Evolutionary conservation across 2,888 invertebrate species (phyloP).

Genomic region (Lathronympha strigana): DNA sequence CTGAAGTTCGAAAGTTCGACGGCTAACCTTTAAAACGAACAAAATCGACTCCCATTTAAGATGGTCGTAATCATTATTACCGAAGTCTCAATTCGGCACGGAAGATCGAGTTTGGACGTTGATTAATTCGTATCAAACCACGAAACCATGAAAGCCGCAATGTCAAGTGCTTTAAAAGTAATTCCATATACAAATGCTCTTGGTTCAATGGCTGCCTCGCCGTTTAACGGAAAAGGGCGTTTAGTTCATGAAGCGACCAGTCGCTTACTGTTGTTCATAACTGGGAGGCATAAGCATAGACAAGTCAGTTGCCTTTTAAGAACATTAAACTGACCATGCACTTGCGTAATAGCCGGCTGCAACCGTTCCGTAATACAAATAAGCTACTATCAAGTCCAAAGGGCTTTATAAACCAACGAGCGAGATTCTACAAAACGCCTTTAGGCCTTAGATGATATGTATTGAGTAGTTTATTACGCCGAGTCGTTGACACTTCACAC

Average conservation of each 20-base stretch:
- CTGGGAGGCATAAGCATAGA: conserved; percentile 54
- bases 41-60: conserved; percentile 50
- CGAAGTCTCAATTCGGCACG: conserved; percentile 52
- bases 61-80: conserved; percentile 58
- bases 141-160: conserved; percentile 65
- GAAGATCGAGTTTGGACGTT: conserved; percentile 54
- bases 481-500: conserved; percentile 34
- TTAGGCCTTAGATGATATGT: conserved; percentile 41
- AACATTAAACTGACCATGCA: conserved; percentile 68
- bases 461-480: conserved; percentile 41
- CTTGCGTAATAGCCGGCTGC: conserved; percentile 68
- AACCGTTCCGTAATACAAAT: conserved; percentile 59
- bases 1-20: conserved; percentile 45
- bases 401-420: conserved; percentile 10
- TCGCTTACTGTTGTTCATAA: not conserved
- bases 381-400: conserved; percentile 45
- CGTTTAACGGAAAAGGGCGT: not conserved
- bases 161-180: conserved; percentile 78
- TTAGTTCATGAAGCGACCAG: not conserved
- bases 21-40: conserved; percentile 54
- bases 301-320: conserved; percentile 75
- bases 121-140: conserved; percentile 56
- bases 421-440: conserved; percentile 4
- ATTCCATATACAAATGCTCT: conserved; percentile 71
- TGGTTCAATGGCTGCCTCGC: conserved; percentile 74